Conservation (phyloP, 2,888 invertebrate genomes). For the Ephialtes manifestator region DNA sequence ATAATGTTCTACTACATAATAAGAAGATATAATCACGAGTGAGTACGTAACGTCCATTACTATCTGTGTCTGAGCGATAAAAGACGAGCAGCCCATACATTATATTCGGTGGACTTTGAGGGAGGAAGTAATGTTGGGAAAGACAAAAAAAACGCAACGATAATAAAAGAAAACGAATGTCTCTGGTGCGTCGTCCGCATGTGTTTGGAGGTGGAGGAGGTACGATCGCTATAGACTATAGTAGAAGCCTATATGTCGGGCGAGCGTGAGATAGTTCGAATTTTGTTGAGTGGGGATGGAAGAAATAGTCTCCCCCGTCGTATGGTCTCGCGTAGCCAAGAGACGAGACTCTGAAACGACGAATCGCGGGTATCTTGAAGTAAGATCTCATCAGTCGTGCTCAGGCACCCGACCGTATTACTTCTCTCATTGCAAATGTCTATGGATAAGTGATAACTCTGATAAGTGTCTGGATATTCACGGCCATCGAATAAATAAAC, state of each 20-base stretch:
- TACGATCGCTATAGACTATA: conserved; percentile 4
- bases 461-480: conserved; percentile 66
- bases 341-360: conserved; percentile 47
- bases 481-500: conserved; percentile 46
- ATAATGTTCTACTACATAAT: neutral
- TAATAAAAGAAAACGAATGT: conserved; percentile 14
- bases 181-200: conserved; percentile 46
- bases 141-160: conserved; percentile 34
- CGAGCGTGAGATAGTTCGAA: conserved; percentile 69
- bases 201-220: conserved; percentile 60
- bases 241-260: conserved; percentile 22
- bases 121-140: conserved; percentile 15
- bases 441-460: conserved; percentile 65
- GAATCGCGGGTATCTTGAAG: conserved; percentile 68
- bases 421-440: conserved; percentile 27
- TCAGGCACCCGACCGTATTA: conserved; percentile 68
- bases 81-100: neutral
- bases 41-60: conserved; percentile 4
- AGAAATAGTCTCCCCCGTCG: conserved; percentile 59
- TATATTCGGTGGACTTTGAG: conserved; percentile 13
- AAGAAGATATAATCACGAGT: neutral
- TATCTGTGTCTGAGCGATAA: conserved; percentile 25
- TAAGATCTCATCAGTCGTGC: conserved; percentile 74
- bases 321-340: conserved; percentile 32
- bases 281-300: conserved; percentile 69